A percentile compares a stretch with the other conserved stretches of the same genome.
Evolutionary conservation across 2,888 invertebrate species (phyloP).

Genomic region (Cordylochernes scorpioides): DNA sequence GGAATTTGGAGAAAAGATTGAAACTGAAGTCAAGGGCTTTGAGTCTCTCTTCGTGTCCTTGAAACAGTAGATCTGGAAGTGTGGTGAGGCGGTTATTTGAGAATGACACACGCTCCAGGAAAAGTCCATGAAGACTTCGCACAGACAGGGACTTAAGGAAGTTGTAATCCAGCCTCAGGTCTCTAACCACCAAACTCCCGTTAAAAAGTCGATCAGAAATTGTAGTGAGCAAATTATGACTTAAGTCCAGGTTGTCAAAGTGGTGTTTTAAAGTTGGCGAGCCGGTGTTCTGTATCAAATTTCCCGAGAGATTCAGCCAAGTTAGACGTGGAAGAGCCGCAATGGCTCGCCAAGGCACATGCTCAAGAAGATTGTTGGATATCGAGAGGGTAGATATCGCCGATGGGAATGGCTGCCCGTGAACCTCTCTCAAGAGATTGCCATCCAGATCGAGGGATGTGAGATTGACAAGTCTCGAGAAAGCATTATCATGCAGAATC

Average conservation of each 20-base stretch:
- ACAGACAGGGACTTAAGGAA: slow-evolving; percentile 38
- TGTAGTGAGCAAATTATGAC: slow-evolving; percentile 48
- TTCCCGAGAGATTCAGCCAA: slow-evolving; percentile 38
- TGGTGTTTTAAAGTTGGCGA: slow-evolving; percentile 33
- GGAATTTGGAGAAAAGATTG: slow-evolving; percentile 38
- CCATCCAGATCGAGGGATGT: slow-evolving; percentile 39
- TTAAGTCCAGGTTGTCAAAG: slow-evolving; percentile 53
- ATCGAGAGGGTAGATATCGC: slow-evolving; percentile 40
- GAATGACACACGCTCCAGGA: slow-evolving; percentile 42
- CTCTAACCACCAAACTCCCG: slow-evolving; percentile 37
- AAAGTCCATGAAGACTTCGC: slow-evolving; percentile 38
- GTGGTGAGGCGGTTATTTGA: slow-evolving; percentile 13
- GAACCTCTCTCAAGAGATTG: slow-evolving; percentile 38
- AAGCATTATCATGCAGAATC: slow-evolving; percentile 16
- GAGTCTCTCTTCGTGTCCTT: slow-evolving; percentile 30
- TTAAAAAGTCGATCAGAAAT: slow-evolving; percentile 24
- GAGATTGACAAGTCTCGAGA: slow-evolving; percentile 37
- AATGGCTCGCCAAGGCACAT: slow-evolving; percentile 37
- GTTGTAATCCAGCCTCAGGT: slow-evolving; percentile 54
- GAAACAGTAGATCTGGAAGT: slow-evolving; percentile 42
- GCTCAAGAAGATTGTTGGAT: slow-evolving; percentile 40
- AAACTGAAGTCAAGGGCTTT: slow-evolving; percentile 13
- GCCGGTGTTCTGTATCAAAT: slow-evolving; percentile 32
- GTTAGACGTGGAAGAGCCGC: slow-evolving; percentile 34
- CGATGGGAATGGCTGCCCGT: slow-evolving; percentile 34